Base-by-base conservation (phyloP, 2,888 invertebrate species). In the Ryuthela nishihirai region DNA sequence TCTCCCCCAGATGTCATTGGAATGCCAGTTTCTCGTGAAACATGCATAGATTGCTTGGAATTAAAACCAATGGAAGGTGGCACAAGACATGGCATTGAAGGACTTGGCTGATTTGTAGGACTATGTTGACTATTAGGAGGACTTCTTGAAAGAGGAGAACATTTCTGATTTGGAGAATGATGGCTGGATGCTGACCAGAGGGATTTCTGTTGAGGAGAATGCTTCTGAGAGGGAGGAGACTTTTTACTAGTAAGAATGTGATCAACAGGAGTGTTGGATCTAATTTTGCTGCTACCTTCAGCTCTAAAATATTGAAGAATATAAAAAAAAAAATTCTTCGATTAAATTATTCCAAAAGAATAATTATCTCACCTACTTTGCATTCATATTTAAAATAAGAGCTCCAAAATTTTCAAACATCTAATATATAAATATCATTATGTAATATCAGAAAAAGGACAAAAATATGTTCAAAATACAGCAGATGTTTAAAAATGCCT, bases 111-210 rank as follows among this genome's bases (percentile, higher is more conserved):
- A 25, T 39, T 47, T 4, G 41, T 52, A 2, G 64, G 64, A 38
- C 62, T 64, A 4, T 48, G 55, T 21, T 64, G 65, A 34, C 25
- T 49, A 25, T 23, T n/a, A 20, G 34, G 36, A 39, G 32, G 60
- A 41, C 62, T 56, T 41, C 44, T 64, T 50, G 47, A 59, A 46
- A 62, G 55, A 44, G 52, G 61, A 26, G 63, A 62, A 52, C 61
- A 54, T 54, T 54, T 58, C 45, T 50, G 62, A 42, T 50, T 39
- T n/a, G 64, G 64, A 48, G 60, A 64, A 75, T 67, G 85, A 85
- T 71, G 85, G 85, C 58, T 84, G 75, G 39, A 85, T 83, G 65
- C 87, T 85, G 82, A 49, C 21, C 35, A 48, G n/a, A 45, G 39
- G 6, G 41, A 25, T 24, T 49, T 60, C 46, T 50, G 60, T 6